Evolutionary conservation across 1,140 invertebrate genomes (phyloP).

Genomic region (Anthonomus grandis): DNA sequence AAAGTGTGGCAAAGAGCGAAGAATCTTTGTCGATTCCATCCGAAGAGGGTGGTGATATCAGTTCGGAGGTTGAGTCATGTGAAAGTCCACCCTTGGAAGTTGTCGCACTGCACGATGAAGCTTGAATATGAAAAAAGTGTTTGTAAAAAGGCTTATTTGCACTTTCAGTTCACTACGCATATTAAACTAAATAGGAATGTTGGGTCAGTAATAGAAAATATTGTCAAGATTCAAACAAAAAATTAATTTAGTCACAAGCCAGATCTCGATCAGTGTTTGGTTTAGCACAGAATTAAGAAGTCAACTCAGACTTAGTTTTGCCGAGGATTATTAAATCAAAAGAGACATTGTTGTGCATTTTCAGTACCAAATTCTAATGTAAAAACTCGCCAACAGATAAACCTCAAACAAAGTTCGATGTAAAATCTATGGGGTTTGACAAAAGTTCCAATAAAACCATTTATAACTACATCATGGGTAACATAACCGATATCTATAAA

Average conservation of each 20-base stretch:
- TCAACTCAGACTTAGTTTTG: conserved; percentile 40
- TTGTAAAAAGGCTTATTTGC: too few species aligned
- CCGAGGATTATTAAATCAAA: conserved; percentile 49
- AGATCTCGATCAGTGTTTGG: too few species aligned
- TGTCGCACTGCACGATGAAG: conserved; percentile 38
- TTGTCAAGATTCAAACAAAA: too few species aligned
- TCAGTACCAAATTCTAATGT: conserved; percentile 56
- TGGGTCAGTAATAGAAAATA: too few species aligned
- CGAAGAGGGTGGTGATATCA: conserved; percentile 27
- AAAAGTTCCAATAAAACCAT: conserved; percentile 44
- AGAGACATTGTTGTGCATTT: conserved; percentile 61
- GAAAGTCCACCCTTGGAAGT: conserved; percentile 41
- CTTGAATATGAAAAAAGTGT: neutral
- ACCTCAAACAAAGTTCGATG: conserved; percentile 44
- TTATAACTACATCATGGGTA: conserved; percentile 56
- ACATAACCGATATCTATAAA: conserved; percentile 54
- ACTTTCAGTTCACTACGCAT: too few species aligned
- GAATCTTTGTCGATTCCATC: conserved; percentile 18
- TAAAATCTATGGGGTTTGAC: conserved; percentile 47
- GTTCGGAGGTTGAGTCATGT: conserved; percentile 36
- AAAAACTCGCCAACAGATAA: conserved; percentile 44
- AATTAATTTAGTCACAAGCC: too few species aligned
- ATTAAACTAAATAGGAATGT: too few species aligned
- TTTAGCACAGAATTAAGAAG: conserved; percentile 28
- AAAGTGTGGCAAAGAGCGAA: conserved; percentile 20